Evolutionary conservation across 2,113 vertebrate genomes (phyloP), one percentile per base, ranked within the genome.

Genomic region (Saguinus midas): DNA sequence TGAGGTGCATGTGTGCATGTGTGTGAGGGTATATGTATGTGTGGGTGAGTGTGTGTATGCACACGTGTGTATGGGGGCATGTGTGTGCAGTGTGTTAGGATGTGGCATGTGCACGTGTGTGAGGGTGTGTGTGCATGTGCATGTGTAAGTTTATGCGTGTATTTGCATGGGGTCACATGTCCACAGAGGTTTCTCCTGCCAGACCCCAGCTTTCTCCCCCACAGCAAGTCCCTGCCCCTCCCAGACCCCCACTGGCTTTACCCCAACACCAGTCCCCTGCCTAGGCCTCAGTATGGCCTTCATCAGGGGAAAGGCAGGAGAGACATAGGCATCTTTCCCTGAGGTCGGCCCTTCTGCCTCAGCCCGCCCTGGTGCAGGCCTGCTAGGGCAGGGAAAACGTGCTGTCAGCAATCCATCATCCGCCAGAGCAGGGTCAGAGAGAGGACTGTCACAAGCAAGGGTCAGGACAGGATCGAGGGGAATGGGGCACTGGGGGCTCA

Each of bases 341-440:
- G 27, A n/a, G 50, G 20, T 12, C 35, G 23, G 50, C 20, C 52
- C 0, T 55, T 23, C 50, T 8, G 18, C 76, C 48, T 35, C n/a
- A 23, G 1, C n/a, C 18, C 20, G 4, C 37, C n/a, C 20, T 10
- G 37, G n/a, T 35, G 8, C 0, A 13, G 9, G 35, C 21, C 32
- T 12, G 20, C 50, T 37, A 11, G 1, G 50, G 21, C 70, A 25
- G 79, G 35, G n/a, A 10, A 32, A 13, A 5, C 13, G 32, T 0
- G 8, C 32, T 20, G 3, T 10, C 10, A 5, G n/a, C n/a, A 8
- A 57, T 40, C 79, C n/a, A 16, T 37, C 79, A 55, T 8, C 50
- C 21, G 2, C 21, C 21, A 17, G 52, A 52, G 52, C 52, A 52
- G 16, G 16, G 52, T 52, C 52, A 52, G 52, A 52, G 52, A 52